These are phyloP conservation scores for Bucorvus abyssinicus DNA, from an alignment of 2,797 vertebrate species.

Conservation along the genomic window DNA sequence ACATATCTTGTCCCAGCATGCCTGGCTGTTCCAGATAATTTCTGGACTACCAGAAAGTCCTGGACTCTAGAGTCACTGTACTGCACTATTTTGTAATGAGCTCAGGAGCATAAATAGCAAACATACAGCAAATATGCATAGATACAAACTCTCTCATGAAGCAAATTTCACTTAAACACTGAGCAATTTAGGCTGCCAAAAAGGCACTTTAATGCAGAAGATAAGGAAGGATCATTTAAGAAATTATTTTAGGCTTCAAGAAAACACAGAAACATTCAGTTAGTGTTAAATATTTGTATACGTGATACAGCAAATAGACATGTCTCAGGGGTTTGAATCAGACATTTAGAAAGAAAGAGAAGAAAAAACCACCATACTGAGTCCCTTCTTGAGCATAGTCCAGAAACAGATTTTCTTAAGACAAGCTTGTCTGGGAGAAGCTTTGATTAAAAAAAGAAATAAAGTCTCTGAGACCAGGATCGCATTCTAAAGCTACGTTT, in stretches of 20 bases:
- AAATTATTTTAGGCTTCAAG: constrained; percentile 11
- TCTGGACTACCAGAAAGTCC: not conserved
- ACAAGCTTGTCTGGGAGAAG: not conserved
- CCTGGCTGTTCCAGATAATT: not conserved
- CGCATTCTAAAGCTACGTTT: not conserved
- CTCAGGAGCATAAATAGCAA: not conserved
- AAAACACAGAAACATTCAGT: constrained; percentile 24
- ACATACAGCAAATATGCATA: not conserved
- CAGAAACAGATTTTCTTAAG: not conserved
- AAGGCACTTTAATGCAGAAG: not conserved
- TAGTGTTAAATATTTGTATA: constrained; percentile 40
- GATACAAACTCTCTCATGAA: not conserved
- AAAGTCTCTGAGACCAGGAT: not conserved
- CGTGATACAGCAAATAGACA: not conserved
- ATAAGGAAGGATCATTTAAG: not conserved
- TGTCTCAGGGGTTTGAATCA: not conserved
- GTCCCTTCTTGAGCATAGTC: not conserved
- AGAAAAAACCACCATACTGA: not conserved
- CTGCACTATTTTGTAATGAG: not conserved
- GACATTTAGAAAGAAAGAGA: not conserved
- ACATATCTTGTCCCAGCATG: not conserved
- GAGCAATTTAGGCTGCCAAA: constrained; percentile 10
- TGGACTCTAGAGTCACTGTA: not conserved
- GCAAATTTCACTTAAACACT: not conserved
- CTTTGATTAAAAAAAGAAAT: not conserved